These are phyloP conservation scores for Brachylomia viminalis DNA, from an alignment of 2,888 invertebrate species.

Conservation along the genomic window DNA sequence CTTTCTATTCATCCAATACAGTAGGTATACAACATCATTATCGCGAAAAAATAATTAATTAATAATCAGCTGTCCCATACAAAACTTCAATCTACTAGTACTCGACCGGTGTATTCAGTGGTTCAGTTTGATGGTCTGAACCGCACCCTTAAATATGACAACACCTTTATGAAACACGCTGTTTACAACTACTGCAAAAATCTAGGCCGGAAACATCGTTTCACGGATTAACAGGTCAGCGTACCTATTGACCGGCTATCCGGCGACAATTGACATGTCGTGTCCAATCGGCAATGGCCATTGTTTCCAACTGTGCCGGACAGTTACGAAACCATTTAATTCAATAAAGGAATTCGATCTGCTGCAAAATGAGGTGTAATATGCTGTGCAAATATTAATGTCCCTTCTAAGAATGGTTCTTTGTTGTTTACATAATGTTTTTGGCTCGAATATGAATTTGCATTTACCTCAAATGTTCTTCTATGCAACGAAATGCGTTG, in stretches of 20 bases:
- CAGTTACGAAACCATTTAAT: constrained; percentile 74
- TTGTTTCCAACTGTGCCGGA: constrained; percentile 74
- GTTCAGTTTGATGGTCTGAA: too few relatives aligned
- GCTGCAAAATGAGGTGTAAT: constrained; percentile 52
- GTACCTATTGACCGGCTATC: constrained; percentile 26
- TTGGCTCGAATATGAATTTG: constrained; percentile 36
- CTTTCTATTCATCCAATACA: not conserved
- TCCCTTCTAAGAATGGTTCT: constrained; percentile 41
- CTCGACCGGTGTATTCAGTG: too few relatives aligned
- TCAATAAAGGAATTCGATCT: constrained; percentile 62
- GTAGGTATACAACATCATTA: too few relatives aligned
- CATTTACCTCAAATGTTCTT: constrained; percentile 40
- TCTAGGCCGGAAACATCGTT: constrained; percentile 33
- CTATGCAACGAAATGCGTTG: constrained; percentile 41
- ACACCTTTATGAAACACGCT: too few relatives aligned
- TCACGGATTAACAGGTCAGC: constrained; percentile 33
- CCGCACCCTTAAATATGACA: too few relatives aligned
- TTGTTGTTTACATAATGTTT: constrained; percentile 41
- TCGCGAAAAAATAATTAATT: too few relatives aligned
- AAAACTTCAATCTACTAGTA: too few relatives aligned
- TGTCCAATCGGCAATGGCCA: constrained; percentile 70
- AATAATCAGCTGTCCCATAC: too few relatives aligned
- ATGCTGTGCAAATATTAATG: constrained; percentile 51
- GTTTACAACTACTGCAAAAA: constrained; percentile 16
- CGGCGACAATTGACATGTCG: constrained; percentile 59